phyloP scores from a whole-genome alignment of 2,888 invertebrate genomes.

The Synergus itoensis region DNA sequence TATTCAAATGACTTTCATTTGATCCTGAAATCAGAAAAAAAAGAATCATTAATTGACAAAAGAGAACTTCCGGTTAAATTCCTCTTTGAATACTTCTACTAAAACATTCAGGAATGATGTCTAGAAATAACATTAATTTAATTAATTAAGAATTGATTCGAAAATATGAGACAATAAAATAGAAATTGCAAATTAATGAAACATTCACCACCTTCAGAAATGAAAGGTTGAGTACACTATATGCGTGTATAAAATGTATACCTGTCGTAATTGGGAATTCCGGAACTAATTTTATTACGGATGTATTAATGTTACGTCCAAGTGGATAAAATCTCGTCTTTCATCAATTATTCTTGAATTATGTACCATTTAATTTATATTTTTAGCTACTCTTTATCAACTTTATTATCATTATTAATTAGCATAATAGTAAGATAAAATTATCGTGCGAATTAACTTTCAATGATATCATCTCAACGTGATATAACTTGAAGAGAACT shows the following conservation, averaged over 20 bases:
- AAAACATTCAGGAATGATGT: not conserved
- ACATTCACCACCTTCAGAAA: not conserved
- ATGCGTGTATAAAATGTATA: not conserved
- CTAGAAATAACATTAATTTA: not conserved
- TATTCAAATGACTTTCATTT: not conserved
- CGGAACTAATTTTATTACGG: slow-evolving; percentile 7
- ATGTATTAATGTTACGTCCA: not conserved
- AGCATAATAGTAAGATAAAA: no score
- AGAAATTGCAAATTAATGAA: not conserved
- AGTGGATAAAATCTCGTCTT: not conserved
- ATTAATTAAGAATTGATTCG: not conserved
- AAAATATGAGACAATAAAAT: not conserved
- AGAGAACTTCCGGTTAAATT: not conserved
- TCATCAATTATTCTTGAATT: no score
- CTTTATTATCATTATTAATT: not conserved
- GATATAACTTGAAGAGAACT: slow-evolving; percentile 4
- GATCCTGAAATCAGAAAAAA: not conserved
- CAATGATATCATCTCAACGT: not conserved
- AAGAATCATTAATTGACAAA: not conserved
- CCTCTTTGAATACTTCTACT: not conserved
- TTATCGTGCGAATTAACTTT: no score
- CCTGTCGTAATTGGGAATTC: slow-evolving; percentile 1
- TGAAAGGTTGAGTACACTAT: not conserved
- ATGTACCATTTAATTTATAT: not conserved
- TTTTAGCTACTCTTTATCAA: not conserved